Conservation (phyloP, 2,113 vertebrate species). For the Grallaria varia region DNA sequence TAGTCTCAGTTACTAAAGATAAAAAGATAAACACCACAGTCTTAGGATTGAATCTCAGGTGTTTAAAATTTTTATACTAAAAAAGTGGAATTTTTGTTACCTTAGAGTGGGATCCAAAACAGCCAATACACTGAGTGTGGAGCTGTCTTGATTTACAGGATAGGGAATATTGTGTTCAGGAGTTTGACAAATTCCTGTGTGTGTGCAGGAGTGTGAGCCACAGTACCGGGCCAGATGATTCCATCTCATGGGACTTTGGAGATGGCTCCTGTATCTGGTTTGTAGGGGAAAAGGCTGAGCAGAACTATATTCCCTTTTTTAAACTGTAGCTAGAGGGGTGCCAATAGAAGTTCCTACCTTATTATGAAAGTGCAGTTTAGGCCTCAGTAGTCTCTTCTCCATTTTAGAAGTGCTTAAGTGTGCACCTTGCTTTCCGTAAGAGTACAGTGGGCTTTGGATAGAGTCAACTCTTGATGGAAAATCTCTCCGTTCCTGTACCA, state of each 20-base stretch:
- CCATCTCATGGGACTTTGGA: not conserved
- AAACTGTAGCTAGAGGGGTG: not conserved
- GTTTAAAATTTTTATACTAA: not conserved
- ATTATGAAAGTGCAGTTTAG: not conserved
- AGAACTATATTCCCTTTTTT: not conserved
- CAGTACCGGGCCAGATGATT: not conserved
- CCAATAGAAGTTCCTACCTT: not conserved
- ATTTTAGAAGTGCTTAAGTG: not conserved
- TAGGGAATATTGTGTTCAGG: not conserved
- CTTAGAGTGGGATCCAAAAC: not conserved
- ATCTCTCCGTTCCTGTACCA: not conserved
- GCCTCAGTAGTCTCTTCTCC: not conserved
- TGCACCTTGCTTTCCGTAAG: not conserved
- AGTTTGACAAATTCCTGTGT: not conserved
- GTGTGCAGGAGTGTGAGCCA: not conserved
- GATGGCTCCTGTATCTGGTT: not conserved
- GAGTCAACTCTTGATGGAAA: not conserved
- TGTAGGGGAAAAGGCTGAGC: not conserved
- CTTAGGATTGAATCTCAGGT: not conserved
- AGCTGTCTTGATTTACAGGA: not conserved
- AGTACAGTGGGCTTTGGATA: not conserved
- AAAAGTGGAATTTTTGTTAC: not conserved
- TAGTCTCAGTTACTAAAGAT: not conserved
- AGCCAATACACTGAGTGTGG: constrained; percentile 18
- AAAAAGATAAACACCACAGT: not conserved